Evolutionary conservation across 2,797 vertebrate species (phyloP), one percentile per base, ranked within the genome.

Genomic region (Cirrhinus molitorella): DNA sequence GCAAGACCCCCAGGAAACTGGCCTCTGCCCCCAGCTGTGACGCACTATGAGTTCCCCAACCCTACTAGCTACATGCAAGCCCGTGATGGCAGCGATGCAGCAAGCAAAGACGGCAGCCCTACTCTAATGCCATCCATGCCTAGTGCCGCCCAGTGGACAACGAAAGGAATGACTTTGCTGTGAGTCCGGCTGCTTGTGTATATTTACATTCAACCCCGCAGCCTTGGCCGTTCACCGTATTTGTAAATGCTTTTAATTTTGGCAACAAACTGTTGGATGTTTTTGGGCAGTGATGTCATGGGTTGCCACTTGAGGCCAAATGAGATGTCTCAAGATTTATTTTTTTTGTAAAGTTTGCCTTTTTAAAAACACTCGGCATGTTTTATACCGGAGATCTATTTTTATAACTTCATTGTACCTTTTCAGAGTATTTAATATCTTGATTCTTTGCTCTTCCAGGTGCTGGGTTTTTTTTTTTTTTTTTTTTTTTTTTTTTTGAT

Each of bases 351-450:
- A 66, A 65, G 34, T 67, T 67, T 21, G 7, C 3, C 1, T 74
- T 40, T 72, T 86, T 90, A 90, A 0, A 88, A 28, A 17, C 43
- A 1, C 21, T 2, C 13, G 0, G 21, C 51, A 0, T 6, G 63
- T 89, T 93, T 94, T 93, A 84, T 83, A 85, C 68, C 37, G 13
- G 13, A 88, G 37, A 45, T 89, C 53, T 89, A 88, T 88, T 88
- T 89, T 89, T 86, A 43, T 88, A 88, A 80, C 11, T 80, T 72
- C 72, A 80, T 21, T 65, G 45, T 49, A 73, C 82, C 61, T 70
- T n/a, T 83, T 57, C 31, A 86, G 88, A 84, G 80, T 92, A 93
- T 93, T 93, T 94, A 93, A 92, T 83, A 88, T 88, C 67, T 65
- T 12, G 47, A 87, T 79, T 25, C 25, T 28, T 85, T 88, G 86